A percentile compares a stretch with the other conserved stretches of the same genome.
Evolutionary conservation across 2,888 invertebrate genomes (phyloP).

Genomic region (Bellardia bayeri): DNA sequence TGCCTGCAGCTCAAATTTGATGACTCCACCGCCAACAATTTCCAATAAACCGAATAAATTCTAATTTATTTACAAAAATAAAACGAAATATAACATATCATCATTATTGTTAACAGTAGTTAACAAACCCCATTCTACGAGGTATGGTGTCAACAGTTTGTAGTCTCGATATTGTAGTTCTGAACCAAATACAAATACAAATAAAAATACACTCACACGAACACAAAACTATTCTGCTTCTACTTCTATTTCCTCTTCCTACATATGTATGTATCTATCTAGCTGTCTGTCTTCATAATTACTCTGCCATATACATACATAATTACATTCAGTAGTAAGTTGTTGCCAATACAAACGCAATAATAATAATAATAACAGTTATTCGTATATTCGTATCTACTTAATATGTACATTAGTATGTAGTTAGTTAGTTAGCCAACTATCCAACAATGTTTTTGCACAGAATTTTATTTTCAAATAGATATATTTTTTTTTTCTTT

Average conservation of each 20-base stretch:
- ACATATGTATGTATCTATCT: neutral
- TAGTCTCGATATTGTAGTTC: slow-evolving; percentile 63
- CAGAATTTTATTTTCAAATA: neutral
- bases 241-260: neutral
- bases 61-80: slow-evolving; percentile 73
- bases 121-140: slow-evolving; percentile 25
- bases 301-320: neutral
- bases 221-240: neutral
- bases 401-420: neutral
- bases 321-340: slow-evolving; percentile 29
- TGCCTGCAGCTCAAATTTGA: slow-evolving; percentile 77
- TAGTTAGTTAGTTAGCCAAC: neutral
- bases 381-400: slow-evolving; percentile 7
- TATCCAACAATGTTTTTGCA: neutral
- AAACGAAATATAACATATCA: slow-evolving; percentile 40
- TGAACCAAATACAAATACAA: slow-evolving; percentile 26
- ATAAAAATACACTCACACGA: slow-evolving; percentile 24
- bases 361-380: slow-evolving; percentile 4
- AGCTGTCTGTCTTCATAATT: neutral
- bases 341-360: slow-evolving; percentile 17
- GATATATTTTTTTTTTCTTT: neutral
- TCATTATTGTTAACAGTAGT: slow-evolving; percentile 5
- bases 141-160: slow-evolving; percentile 66
- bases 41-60: slow-evolving; percentile 81
- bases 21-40: slow-evolving; percentile 73